Percentiles rank a stretch among this genome's conserved stretches.
Evolutionary conservation across 2,113 vertebrate genomes (phyloP).

Genomic region (Sphaerodactylus townsendi): DNA sequence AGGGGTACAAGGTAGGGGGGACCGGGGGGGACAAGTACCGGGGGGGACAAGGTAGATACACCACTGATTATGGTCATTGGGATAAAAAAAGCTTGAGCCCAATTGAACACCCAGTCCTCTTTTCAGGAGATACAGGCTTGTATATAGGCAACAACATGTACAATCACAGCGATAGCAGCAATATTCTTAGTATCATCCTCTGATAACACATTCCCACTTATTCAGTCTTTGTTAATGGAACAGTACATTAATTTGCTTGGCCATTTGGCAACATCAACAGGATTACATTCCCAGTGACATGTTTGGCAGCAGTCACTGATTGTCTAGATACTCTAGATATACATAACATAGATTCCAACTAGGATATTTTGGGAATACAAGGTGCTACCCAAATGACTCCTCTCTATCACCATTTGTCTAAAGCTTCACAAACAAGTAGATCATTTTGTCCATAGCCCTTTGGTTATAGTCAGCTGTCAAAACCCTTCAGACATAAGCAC

Average conservation of each 20-base stretch:
- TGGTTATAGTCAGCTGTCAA: background rate
- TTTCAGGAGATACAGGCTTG: background rate
- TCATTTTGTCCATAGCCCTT: background rate
- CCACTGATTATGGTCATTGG: background rate
- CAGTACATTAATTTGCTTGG: too few species aligned
- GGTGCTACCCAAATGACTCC: background rate
- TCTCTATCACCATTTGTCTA: background rate
- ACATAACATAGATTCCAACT: too few species aligned
- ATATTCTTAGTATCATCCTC: background rate
- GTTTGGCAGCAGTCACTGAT: too few species aligned
- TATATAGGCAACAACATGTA: background rate
- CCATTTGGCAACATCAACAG: too few species aligned
- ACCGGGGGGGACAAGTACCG: too few species aligned
- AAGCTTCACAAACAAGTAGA: background rate
- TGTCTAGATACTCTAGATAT: too few species aligned
- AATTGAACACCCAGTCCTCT: background rate
- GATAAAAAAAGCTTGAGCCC: too few species aligned
- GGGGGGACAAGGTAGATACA: too few species aligned
- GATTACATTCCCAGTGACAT: too few species aligned
- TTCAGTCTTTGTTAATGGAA: too few species aligned
- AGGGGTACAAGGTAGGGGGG: too few species aligned
- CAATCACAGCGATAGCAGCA: background rate
- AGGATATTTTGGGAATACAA: too few species aligned
- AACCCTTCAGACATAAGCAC: background rate
- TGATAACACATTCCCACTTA: background rate